These are phyloP conservation scores for Perca schrenkii DNA, from an alignment of 2,113 vertebrate species.

Conservation along the genomic window DNA sequence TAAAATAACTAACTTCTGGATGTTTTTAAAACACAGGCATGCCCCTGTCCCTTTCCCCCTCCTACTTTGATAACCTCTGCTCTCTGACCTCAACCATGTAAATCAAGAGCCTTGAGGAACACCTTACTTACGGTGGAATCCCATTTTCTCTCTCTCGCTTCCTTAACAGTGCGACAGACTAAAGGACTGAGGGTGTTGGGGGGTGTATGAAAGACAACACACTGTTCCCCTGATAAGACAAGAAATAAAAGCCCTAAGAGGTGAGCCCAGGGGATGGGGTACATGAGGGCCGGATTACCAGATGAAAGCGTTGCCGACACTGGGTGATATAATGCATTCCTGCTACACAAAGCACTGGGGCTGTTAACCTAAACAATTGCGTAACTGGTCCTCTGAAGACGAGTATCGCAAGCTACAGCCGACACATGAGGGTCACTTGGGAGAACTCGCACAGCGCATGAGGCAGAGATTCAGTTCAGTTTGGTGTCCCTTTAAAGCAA, in stretches of 20 bases:
- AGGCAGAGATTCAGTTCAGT: constrained; percentile 2
- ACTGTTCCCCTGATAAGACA: constrained; percentile 36
- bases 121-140: background rate
- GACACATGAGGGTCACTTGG: constrained; percentile 31
- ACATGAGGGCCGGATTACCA: constrained; percentile 9
- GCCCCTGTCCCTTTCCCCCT: background rate
- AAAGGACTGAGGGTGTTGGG: constrained; percentile 8
- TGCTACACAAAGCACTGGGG: constrained; percentile 35
- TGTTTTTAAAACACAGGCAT: background rate
- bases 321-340: constrained; percentile 47
- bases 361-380: constrained; percentile 56
- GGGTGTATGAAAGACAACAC: constrained; percentile 33
- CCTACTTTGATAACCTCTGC: constrained; percentile 14
- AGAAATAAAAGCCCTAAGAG: constrained; percentile 28
- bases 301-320: constrained; percentile 51
- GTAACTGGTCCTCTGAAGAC: constrained; percentile 60
- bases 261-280: constrained; percentile 31
- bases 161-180: background rate
- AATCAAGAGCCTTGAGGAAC: background rate
- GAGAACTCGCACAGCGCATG: constrained; percentile 8
- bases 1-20: background rate
- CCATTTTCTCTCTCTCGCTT: background rate
- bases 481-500: constrained; percentile 11
- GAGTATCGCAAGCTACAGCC: constrained; percentile 28
- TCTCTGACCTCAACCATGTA: background rate